Base-by-base conservation (phyloP, 2,113 vertebrate species). In the Circaetus cinerascens region DNA sequence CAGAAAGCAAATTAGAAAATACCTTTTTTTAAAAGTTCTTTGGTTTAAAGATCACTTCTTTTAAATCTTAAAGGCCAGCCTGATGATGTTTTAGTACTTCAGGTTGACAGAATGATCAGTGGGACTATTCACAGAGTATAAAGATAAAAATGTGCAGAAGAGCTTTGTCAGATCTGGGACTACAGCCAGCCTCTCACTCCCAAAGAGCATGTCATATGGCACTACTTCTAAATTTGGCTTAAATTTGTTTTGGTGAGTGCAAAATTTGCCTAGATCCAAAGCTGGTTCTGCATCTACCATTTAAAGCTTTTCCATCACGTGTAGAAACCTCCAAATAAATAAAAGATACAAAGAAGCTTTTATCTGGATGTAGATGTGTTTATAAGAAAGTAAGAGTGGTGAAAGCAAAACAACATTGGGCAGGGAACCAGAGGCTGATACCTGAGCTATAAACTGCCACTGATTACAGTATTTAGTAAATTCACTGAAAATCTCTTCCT, bases 121-220 rank as follows among this genome's bases (percentile, higher is more conserved):
- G 88, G 91, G 55, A 85, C 95, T 90, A 90, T 93, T 97, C 81
- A 95, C 34, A 90, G 85, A 71, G 50, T 23, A 81, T 66, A 67
- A 95, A 96, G 94, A 93, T 89, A 91, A 95, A 95, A 94, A 93
- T 84, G 84, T 94, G 94, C 84, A 80, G 76, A 94, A 95, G 94
- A 94, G 91, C 87, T 88, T 84, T 96, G 92, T 89, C 86, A 94
- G 80, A 91, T 89, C 87, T 91, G 94, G 92, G 92, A 92, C 94
- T 64, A 15, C 45, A 83, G 94, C 90, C 96, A 97, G 59, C 41
- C 51, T 84, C 72, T 89, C 63, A 25, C 67, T 95, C 72, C 76
- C 27, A 68, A 57, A 22, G 76, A 84, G 91, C 81, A 73, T 83
- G 86, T 93, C 95, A 86, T 68, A 86, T 84, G 92, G 90, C 84